Evolutionary conservation across 30 jellyfish, hydroid and myxozoan species (phyloP), one percentile per base, ranked within the genome.

Genomic region (Mastigias papua): DNA sequence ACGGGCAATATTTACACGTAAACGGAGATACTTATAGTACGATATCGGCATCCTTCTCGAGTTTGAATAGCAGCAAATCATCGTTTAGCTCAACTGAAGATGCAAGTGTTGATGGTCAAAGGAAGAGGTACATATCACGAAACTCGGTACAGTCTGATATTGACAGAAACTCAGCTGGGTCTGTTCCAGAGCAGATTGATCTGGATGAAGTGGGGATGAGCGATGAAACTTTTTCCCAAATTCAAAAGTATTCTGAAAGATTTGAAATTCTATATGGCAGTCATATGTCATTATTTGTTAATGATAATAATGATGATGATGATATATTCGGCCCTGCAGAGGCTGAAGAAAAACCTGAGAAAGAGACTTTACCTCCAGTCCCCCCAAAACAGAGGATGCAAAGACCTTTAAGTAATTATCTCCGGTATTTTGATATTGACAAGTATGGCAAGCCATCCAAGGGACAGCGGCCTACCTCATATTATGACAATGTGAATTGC

Each of bases 161-260:
- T 25, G 48, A 76, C 7, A 21, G 46, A 32, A 58, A 76, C 27
- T 89, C 92, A 34, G 63, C 78, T 19, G 87, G 78, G 48, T 76
- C 84, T 31, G 57, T 67, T 1, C 90, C 78, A 22, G 99, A 94
- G 72, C 90, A 73, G 25, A 86, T 89, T 54, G 96, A 89, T 57
- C 82, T 75, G 19, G 99, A 95, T 51, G 98, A 90, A 60, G 93
- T 90, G 21, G 97, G 97, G 16, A 77, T 95, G 97, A 95, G 98
- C 42, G 94, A 82, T 48, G 97, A 95, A 48, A 78, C 96, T 1
- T 86, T 57, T 49, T 27, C 73, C 31, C 96, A 95, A 70, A 90
- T 95, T 23, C 99, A 95, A 65, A 85, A 74, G 64, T 95, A 86
- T 67, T 89, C 99, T 0, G 73, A 82, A 29, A 48, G 95, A 58